These are phyloP conservation scores for Gallinago solitaria DNA, from an alignment of 2,797 vertebrate genomes.

Conservation along the genomic window DNA sequence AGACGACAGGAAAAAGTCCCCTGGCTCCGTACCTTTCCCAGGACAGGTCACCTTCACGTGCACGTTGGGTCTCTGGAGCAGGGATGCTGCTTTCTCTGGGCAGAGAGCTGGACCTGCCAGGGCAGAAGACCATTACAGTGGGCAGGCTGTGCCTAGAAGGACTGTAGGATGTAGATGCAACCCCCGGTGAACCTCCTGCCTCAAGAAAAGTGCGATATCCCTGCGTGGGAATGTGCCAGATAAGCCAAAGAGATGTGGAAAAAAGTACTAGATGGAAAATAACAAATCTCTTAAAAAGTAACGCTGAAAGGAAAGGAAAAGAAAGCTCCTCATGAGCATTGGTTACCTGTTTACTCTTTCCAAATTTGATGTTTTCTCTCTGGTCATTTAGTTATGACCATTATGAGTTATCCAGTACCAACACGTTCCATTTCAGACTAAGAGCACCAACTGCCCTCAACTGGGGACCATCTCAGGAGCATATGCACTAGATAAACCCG, in stretches of 20 bases:
- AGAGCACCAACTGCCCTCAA: neutral
- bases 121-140: neutral
- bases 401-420: neutral
- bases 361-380: neutral
- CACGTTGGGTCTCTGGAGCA: neutral
- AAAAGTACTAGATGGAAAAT: neutral
- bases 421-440: neutral
- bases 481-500: neutral
- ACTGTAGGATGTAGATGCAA: neutral
- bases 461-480: neutral
- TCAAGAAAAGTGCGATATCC: neutral
- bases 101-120: conserved; percentile 3
- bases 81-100: neutral
- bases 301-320: neutral
- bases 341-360: neutral
- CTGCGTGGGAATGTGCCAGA: neutral
- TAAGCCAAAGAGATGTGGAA: neutral
- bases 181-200: neutral
- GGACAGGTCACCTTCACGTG: fast-evolving
- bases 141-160: neutral
- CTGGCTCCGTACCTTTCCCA: neutral
- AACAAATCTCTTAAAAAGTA: neutral
- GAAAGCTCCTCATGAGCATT: neutral
- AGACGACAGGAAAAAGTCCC: neutral
- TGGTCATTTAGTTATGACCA: neutral